Percentiles rank a stretch among this genome's conserved stretches.
phyloP scores from a whole-genome alignment of 2,888 invertebrate species.

The Zelleria hepariella region DNA sequence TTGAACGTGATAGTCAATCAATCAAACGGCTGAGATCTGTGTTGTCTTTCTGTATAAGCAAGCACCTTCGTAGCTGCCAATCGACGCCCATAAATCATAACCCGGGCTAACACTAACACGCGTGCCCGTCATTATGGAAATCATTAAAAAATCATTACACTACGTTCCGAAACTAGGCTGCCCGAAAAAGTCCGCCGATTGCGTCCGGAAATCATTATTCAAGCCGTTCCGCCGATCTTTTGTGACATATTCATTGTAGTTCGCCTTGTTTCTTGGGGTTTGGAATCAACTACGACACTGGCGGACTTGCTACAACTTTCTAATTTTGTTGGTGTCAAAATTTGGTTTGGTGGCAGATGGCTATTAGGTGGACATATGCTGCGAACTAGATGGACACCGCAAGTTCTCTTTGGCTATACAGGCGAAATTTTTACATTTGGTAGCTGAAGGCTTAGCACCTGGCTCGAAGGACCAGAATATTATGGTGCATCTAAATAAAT shows the following conservation, averaged over 20 bases:
- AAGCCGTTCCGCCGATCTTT: slow-evolving; percentile 48
- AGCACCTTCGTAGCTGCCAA: background rate
- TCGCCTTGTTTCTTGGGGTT: slow-evolving; percentile 12
- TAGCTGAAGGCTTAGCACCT: too few species aligned
- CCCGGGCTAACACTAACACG: slow-evolving; percentile 15
- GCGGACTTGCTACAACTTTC: background rate
- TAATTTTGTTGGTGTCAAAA: too few species aligned
- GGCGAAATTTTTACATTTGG: too few species aligned
- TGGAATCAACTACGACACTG: background rate
- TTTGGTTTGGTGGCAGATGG: too few species aligned
- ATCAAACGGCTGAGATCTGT: too few species aligned
- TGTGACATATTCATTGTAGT: slow-evolving; percentile 54
- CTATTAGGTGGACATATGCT: too few species aligned
- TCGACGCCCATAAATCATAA: slow-evolving; percentile 17
- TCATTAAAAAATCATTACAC: slow-evolving; percentile 67
- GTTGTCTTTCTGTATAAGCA: background rate
- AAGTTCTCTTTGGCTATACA: too few species aligned
- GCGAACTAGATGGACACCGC: too few species aligned
- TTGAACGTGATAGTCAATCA: too few species aligned
- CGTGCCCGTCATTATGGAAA: slow-evolving; percentile 55
- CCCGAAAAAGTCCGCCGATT: slow-evolving; percentile 12
- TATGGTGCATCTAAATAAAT: too few species aligned
- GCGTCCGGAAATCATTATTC: slow-evolving; percentile 57
- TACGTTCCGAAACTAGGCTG: background rate
- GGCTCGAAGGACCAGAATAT: too few species aligned